Evolutionary conservation across 2,888 invertebrate species (phyloP), one percentile per base, ranked within the genome.

Genomic region (Eueremaeus valkanovi): DNA sequence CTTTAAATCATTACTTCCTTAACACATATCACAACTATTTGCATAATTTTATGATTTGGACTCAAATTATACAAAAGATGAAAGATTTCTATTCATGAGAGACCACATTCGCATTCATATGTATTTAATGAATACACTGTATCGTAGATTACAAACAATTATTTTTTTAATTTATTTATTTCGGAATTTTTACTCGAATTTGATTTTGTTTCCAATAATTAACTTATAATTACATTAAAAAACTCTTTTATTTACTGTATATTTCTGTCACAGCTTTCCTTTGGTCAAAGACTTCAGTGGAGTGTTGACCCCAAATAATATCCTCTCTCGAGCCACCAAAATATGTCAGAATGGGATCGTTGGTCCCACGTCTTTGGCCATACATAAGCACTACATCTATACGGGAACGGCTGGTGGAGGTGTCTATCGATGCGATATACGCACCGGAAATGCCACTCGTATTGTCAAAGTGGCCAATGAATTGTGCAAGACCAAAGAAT

Each of bases 321-420:
- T 86, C 79, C 83, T 93, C 58, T 88, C 90, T 79, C 87, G 88
- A 81, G 89, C 89, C 0, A 89, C 90, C 81, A 79, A 81, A 31
- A 84, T 92, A 79, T 89, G 90, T 79, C 85, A 88, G 78, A 88
- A 88, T 40, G 87, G 90, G 81, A 82, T 95, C 0, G 82, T 86
- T 75, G 94, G 94, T 0, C 92, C 95, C 0, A 95, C 96, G 84
- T 86, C 89, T 63, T 89, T 95, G 80, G 89, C 90, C 72, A 85
- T 89, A 70, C 81, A 74, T 33, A 63, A 74, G 51, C 24, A 74
- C n/a, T 74, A 74, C 82, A 83, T 95, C 51, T 96, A 93, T 83
- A 90, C 92, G 0, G 88, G 91, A 42, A 83, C 93, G 51, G 88
- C 89, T 76, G 90, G 90, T 73, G 94, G 94, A 76, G 90, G 91